Evolutionary conservation across 2,888 invertebrate genomes (phyloP).

Genomic region (Netelia virgata): DNA sequence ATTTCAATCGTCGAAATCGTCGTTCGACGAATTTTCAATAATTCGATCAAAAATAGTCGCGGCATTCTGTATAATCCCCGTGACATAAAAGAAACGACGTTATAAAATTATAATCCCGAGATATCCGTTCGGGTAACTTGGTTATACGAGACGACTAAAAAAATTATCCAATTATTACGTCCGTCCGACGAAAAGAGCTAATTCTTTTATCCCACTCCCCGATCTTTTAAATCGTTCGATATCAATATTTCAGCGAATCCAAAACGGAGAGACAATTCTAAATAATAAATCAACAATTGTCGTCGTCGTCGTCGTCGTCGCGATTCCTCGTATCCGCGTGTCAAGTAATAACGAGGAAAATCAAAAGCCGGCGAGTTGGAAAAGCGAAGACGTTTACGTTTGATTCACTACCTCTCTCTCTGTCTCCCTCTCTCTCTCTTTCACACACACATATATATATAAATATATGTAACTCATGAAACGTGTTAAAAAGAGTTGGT

Average conservation of each 20-base stretch:
- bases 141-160: too few species aligned
- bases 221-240: too few species aligned
- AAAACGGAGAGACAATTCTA: not conserved
- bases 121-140: too few species aligned
- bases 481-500: conserved; percentile 33
- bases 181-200: too few species aligned
- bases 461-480: not conserved
- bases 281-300: conserved; percentile 36
- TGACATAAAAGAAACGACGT: too few species aligned
- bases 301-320: conserved; percentile 12
- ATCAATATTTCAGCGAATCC: not conserved
- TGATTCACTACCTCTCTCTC: conserved; percentile 6
- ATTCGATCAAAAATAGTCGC: not conserved
- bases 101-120: too few species aligned
- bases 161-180: too few species aligned
- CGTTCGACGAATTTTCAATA: not conserved
- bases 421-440: not conserved
- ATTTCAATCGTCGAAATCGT: too few species aligned
- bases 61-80: not conserved
- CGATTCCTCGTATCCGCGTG: conserved; percentile 14
- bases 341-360: conserved; percentile 18
- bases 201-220: too few species aligned
- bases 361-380: conserved; percentile 19
- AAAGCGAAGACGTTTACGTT: conserved; percentile 30
- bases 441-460: conserved; percentile 3